phyloP scores from a whole-genome alignment of 2,888 invertebrate species.

The Anthophora plumipes region DNA sequence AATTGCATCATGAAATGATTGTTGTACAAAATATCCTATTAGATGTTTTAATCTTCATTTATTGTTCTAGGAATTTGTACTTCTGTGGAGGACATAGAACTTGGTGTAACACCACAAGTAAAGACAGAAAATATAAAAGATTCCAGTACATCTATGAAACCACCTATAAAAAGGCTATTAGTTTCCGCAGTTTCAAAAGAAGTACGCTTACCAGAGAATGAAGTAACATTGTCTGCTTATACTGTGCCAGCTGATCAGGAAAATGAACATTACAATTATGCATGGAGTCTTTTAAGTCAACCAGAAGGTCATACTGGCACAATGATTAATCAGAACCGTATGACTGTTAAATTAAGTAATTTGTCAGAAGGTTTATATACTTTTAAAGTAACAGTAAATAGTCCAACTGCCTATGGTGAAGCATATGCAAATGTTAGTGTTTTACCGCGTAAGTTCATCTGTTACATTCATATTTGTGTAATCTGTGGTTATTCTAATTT shows the following conservation, averaged over 20 bases:
- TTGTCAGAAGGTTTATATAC: constrained; percentile 94
- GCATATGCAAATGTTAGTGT: constrained; percentile 96
- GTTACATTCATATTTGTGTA: background rate
- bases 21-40: background rate
- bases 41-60: constrained; percentile 13
- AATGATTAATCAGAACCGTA: constrained; percentile 93
- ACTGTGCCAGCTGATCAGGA: constrained; percentile 92
- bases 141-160: constrained; percentile 79
- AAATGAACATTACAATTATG: constrained; percentile 92
- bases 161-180: constrained; percentile 88
- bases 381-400: constrained; percentile 94
- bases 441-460: constrained; percentile 87
- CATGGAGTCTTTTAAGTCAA: constrained; percentile 94
- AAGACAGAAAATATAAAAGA: constrained; percentile 63
- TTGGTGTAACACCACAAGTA: constrained; percentile 71
- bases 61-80: constrained; percentile 73
- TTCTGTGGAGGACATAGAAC: constrained; percentile 66
- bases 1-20: constrained; percentile 55
- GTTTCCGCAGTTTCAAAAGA: constrained; percentile 92
- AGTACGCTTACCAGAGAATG: constrained; percentile 93
- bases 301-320: constrained; percentile 92
- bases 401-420: constrained; percentile 91
- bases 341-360: constrained; percentile 92
- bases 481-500: background rate
- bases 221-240: constrained; percentile 93